These are phyloP conservation scores for Drosophila albomicans DNA, from an alignment of 1,140 invertebrate species.

Conservation along the genomic window DNA sequence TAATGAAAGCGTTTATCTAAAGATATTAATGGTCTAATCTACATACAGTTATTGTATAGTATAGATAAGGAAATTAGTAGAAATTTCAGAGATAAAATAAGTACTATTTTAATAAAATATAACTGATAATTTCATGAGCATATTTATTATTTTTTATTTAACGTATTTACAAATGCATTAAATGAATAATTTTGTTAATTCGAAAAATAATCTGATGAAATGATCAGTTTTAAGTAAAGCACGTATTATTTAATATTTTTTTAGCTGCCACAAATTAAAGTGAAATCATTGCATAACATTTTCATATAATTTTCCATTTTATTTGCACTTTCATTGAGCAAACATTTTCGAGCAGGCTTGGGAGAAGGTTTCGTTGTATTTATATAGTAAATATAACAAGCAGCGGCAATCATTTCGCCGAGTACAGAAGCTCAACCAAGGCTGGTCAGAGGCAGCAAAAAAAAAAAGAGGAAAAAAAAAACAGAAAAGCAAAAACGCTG, in stretches of 20 bases:
- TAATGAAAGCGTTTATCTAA: slow-evolving; percentile 24
- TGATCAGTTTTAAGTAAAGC: no score
- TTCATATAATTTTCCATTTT: slow-evolving; percentile 10
- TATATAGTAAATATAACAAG: slow-evolving; percentile 63
- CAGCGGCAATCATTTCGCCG: slow-evolving; percentile 60
- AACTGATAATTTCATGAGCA: no score
- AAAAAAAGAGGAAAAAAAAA: slow-evolving; percentile 34
- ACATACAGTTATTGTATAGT: background rate
- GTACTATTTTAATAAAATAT: background rate
- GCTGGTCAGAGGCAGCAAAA: slow-evolving; percentile 41
- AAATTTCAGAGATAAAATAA: background rate
- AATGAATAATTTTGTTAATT: background rate
- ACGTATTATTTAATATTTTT: no score
- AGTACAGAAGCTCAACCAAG: slow-evolving; percentile 57
- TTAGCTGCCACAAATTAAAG: background rate
- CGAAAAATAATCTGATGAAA: no score
- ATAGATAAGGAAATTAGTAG: background rate
- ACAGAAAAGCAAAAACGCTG: slow-evolving; percentile 25
- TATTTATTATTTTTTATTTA: no score
- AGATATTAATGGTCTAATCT: slow-evolving; percentile 10
- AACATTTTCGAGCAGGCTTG: slow-evolving; percentile 38
- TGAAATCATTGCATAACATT: background rate
- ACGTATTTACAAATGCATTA: no score
- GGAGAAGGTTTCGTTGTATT: slow-evolving; percentile 48
- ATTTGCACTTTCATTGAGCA: slow-evolving; percentile 57